Evolutionary conservation across 2,888 invertebrate genomes (phyloP), one percentile per base, ranked within the genome.

Genomic region (Dryobotodes eremita): DNA sequence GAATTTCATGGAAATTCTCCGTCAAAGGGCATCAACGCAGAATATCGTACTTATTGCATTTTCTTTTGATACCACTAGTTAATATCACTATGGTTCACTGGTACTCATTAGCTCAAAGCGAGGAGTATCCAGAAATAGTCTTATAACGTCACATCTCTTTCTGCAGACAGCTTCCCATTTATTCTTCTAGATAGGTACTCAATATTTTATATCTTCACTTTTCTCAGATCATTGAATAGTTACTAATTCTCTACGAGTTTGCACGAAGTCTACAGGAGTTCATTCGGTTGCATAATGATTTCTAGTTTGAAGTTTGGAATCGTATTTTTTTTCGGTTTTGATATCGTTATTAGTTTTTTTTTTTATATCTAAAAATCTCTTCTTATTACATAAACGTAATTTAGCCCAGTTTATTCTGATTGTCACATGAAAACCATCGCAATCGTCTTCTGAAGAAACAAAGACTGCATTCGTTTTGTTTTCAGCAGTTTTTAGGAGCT

Each of bases 191-290:
- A 20, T 26, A 26, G 20, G 17, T 76, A 50, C 61, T 79, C 64
- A 84, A 80, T 79, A 86, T 78, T 82, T 78, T 53, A 68, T 68
- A 77, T 75, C 79, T 88, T 81, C 76, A 78, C 75, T 86, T 84
- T 79, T 80, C 59, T 72, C 85, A 71, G 76, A 79, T 74, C 80
- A 84, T 80, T 88, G 87, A 88, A 88, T 82, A 79, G 84, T 74
- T 84, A 73, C 75, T 81, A 88, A 80, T 86, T 84, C 75, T 68
- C 26, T 23, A 76, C 50, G n/a, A 81, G 66, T 75, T 84, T 77
- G 66, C 42, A 71, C 59, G 46, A 76, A 64, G 62, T 74, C 71
- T 57, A 17, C 64, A 36, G 64, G 36, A 59, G 36, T 76, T 86
- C n/a, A 66, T 80, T 86, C 59, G n/a, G 48, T 50, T 70, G 36